These are phyloP conservation scores for Acanthopagrus latus DNA, from an alignment of 2,797 vertebrate species.

Conservation along the genomic window DNA sequence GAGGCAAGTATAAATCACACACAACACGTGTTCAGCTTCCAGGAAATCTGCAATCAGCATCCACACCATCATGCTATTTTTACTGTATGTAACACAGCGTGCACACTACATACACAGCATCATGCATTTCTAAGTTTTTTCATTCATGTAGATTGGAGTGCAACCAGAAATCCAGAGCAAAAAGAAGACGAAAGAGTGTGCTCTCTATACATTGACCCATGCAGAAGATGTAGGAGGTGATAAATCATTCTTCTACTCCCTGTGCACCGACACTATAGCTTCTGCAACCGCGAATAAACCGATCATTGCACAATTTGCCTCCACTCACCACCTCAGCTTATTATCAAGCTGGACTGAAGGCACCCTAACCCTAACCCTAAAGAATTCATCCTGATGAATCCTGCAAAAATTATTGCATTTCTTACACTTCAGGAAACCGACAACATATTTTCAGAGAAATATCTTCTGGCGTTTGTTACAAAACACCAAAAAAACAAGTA, in stretches of 20 bases:
- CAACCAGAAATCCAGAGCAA: not conserved
- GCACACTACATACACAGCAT: not conserved
- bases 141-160: not conserved
- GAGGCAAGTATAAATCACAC: not conserved
- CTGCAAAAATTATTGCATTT: not conserved
- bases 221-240: constrained; percentile 48
- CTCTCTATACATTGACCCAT: constrained; percentile 2
- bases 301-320: constrained; percentile 25
- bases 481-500: constrained; percentile 1
- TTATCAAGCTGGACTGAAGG: not conserved
- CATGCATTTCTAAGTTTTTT: not conserved
- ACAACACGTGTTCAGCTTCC: not conserved
- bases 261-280: constrained; percentile 30
- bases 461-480: not conserved
- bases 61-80: not conserved
- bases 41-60: not conserved
- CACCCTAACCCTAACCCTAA: no score
- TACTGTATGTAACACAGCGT: not conserved
- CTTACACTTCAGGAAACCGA: not conserved
- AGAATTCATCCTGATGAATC: constrained; percentile 15
- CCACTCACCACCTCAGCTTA: constrained; percentile 16
- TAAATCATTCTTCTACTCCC: constrained; percentile 38
- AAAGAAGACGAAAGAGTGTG: not conserved
- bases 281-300: constrained; percentile 57
- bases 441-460: not conserved